These are phyloP conservation scores for Nesogale talazaci DNA, from an alignment of 2,113 vertebrate genomes.

Conservation along the genomic window DNA sequence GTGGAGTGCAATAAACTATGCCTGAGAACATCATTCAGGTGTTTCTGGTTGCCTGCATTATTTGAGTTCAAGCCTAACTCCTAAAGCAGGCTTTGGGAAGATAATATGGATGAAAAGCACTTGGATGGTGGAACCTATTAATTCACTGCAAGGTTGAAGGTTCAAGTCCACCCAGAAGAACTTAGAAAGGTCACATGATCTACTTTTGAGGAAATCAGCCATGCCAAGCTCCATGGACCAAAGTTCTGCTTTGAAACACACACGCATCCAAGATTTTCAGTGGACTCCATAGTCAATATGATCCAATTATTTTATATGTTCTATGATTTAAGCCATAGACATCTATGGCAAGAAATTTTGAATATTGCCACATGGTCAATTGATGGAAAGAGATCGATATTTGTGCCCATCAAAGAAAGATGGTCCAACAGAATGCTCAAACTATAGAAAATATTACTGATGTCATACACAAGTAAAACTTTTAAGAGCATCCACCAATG, in stretches of 20 bases:
- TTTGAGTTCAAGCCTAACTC: neutral
- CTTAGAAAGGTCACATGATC: neutral
- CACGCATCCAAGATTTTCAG: neutral
- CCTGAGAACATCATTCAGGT: no score
- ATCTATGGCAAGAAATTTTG: no score
- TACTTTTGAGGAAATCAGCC: neutral
- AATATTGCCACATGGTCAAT: no score
- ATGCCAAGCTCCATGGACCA: neutral
- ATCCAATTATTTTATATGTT: no score
- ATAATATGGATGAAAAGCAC: neutral
- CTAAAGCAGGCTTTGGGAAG: neutral
- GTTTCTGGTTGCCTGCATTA: neutral
- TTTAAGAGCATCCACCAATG: no score
- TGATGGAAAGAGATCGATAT: no score
- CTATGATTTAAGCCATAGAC: no score
- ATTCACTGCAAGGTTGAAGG: neutral
- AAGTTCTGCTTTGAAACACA: neutral
- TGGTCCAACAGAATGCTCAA: no score
- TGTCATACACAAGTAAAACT: no score
- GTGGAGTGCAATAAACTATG: fast-evolving
- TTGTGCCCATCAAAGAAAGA: no score
- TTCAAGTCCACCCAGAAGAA: neutral
- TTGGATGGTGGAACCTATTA: neutral
- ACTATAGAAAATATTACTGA: no score
- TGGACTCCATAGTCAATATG: neutral